These are phyloP conservation scores for Urechis unicinctus DNA, from an alignment of 2,888 invertebrate genomes.

Conservation along the genomic window DNA sequence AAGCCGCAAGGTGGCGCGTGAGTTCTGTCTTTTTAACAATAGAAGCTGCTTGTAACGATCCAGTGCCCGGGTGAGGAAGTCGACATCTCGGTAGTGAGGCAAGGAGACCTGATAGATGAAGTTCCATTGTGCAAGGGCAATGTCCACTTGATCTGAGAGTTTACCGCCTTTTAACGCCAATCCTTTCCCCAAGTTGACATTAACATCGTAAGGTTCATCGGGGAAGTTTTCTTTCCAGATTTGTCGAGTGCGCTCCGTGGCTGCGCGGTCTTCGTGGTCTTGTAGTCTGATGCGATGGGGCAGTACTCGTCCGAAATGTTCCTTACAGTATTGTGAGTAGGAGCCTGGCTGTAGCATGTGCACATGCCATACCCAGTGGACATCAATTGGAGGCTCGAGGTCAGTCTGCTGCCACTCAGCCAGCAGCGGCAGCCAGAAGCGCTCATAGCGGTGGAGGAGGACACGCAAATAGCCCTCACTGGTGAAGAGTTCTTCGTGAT, in stretches of 20 bases:
- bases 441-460: slow-evolving; percentile 47
- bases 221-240: slow-evolving; percentile 16
- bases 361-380: slow-evolving; percentile 55
- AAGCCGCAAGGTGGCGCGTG: neutral
- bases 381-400: slow-evolving; percentile 52
- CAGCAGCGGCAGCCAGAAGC: slow-evolving; percentile 53
- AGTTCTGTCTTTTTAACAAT: slow-evolving; percentile 2
- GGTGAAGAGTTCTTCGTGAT: neutral
- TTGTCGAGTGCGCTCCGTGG: slow-evolving; percentile 4
- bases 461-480: slow-evolving; percentile 1
- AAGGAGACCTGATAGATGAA: slow-evolving; percentile 19
- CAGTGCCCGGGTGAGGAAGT: slow-evolving; percentile 14
- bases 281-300: slow-evolving; percentile 11
- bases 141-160: slow-evolving; percentile 5
- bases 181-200: too few species aligned
- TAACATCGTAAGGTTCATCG: slow-evolving; percentile 8
- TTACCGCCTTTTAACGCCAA: slow-evolving; percentile 1
- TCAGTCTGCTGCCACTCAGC: slow-evolving; percentile 26
- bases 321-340: slow-evolving; percentile 26
- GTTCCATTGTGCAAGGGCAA: slow-evolving; percentile 5
- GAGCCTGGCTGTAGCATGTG: slow-evolving; percentile 43
- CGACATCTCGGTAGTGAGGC: slow-evolving; percentile 20
- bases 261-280: slow-evolving; percentile 2
- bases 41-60: slow-evolving; percentile 18
- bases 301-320: slow-evolving; percentile 10